Evolutionary conservation across 2,888 invertebrate species (phyloP).

Genomic region (Micropterix aruncella): DNA sequence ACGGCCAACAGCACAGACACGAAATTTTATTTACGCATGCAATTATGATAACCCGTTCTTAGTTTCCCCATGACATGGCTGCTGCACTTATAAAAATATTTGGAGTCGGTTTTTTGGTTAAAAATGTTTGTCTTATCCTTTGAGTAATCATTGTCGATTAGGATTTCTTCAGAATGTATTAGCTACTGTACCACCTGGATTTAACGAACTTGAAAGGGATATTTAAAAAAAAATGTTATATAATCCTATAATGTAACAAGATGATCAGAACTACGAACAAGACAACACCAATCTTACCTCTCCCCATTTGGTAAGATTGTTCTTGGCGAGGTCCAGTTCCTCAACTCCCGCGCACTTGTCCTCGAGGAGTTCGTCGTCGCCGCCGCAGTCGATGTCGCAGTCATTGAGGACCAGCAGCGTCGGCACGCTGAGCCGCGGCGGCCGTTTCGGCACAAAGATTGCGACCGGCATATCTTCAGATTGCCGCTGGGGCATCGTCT

Average conservation of each 20-base stretch:
- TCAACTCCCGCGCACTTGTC: slow-evolving; percentile 82
- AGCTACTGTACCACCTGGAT: too few species aligned
- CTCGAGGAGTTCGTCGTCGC: slow-evolving; percentile 63
- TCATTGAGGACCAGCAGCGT: slow-evolving; percentile 78
- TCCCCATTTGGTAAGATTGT: slow-evolving; percentile 77
- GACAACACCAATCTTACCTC: slow-evolving; percentile 43
- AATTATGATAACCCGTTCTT: too few species aligned
- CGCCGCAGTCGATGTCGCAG: slow-evolving; percentile 83
- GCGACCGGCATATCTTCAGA: slow-evolving; percentile 57
- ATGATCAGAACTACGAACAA: neutral
- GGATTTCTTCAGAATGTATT: neutral
- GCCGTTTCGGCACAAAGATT: slow-evolving; percentile 75
- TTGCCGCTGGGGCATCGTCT: slow-evolving; percentile 43
- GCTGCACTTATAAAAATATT: too few species aligned
- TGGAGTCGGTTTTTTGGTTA: too few species aligned
- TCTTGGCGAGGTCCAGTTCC: slow-evolving; percentile 88
- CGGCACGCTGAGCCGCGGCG: slow-evolving; percentile 63
- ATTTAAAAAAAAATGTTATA: slow-evolving; percentile 1
- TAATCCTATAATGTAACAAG: too few species aligned
- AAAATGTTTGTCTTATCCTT: slow-evolving; percentile 1
- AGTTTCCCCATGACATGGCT: too few species aligned
- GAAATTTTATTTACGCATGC: too few species aligned
- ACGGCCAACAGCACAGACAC: too few species aligned
- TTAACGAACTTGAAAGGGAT: too few species aligned
- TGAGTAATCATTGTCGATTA: neutral